phyloP scores from a whole-genome alignment of 2,888 invertebrate species.

The Baronia brevicornis region DNA sequence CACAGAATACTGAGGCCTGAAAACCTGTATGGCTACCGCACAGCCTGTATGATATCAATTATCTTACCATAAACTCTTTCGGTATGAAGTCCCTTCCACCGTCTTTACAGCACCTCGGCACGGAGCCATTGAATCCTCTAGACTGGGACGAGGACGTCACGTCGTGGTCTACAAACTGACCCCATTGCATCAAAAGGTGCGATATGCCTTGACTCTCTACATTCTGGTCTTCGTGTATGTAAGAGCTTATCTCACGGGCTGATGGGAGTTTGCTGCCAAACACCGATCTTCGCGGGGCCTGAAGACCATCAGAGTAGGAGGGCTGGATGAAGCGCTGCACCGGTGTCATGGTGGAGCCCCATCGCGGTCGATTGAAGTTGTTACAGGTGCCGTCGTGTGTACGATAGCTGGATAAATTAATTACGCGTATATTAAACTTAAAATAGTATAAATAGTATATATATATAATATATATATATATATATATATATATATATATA shows the following conservation, averaged over 20 bases:
- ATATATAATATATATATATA: no score
- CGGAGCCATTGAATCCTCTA: slow-evolving; percentile 84
- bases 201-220: slow-evolving; percentile 81
- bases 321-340: slow-evolving; percentile 88
- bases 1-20: background rate
- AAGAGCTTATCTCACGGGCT: slow-evolving; percentile 82
- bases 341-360: slow-evolving; percentile 89
- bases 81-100: slow-evolving; percentile 77
- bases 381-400: slow-evolving; percentile 94
- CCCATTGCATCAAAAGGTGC: slow-evolving; percentile 92
- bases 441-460: background rate
- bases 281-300: slow-evolving; percentile 74
- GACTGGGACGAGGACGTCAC: slow-evolving; percentile 86
- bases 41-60: background rate
- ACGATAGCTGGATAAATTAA: slow-evolving; percentile 77
- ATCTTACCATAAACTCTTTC: slow-evolving; percentile 76
- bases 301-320: slow-evolving; percentile 85
- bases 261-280: slow-evolving; percentile 81
- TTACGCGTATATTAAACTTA: background rate
- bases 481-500: no score
- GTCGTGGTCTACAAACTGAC: slow-evolving; percentile 93
- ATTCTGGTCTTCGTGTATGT: slow-evolving; percentile 76
- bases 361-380: slow-evolving; percentile 83
- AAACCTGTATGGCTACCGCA: no score
- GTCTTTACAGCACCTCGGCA: slow-evolving; percentile 84